phyloP scores from a whole-genome alignment of 2,888 invertebrate genomes.

The Patella ulyssiponensis region DNA sequence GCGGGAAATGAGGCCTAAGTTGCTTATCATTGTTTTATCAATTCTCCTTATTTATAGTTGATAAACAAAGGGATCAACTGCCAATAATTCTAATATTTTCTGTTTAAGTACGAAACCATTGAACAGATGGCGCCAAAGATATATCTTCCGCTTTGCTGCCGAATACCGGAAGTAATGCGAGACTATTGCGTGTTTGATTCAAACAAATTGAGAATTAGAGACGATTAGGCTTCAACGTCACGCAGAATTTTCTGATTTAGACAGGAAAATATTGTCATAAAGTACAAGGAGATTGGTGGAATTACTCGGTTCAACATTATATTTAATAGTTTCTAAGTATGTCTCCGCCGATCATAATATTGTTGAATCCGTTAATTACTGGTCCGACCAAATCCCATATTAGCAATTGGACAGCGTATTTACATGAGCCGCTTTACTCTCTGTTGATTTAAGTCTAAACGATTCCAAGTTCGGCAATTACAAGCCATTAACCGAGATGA shows the following conservation, averaged over 20 bases:
- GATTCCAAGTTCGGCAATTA: neutral
- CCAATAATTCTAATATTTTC: neutral
- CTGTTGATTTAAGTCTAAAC: neutral
- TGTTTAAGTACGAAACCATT: neutral
- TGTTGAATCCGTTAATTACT: neutral
- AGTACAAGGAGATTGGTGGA: neutral
- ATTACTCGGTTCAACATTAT: neutral
- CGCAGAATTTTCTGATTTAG: neutral
- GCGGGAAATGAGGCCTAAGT: too few species aligned
- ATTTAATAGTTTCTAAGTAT: neutral
- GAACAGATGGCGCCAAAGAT: slow-evolving; percentile 6
- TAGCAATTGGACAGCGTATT: neutral
- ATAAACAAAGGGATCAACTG: too few species aligned
- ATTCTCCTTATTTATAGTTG: too few species aligned
- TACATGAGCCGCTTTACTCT: neutral
- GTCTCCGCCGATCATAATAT: neutral
- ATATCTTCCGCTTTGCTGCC: neutral
- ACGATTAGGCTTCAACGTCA: slow-evolving; percentile 9
- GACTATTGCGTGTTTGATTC: slow-evolving; percentile 11
- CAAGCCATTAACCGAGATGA: neutral
- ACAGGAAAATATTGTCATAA: slow-evolving; percentile 10
- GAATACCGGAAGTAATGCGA: slow-evolving; percentile 1
- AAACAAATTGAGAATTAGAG: slow-evolving; percentile 12
- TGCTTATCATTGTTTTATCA: too few species aligned
- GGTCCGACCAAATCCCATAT: neutral